Conservation (phyloP, 2,888 invertebrate genomes). For the Pandemis cinnamomeana region DNA sequence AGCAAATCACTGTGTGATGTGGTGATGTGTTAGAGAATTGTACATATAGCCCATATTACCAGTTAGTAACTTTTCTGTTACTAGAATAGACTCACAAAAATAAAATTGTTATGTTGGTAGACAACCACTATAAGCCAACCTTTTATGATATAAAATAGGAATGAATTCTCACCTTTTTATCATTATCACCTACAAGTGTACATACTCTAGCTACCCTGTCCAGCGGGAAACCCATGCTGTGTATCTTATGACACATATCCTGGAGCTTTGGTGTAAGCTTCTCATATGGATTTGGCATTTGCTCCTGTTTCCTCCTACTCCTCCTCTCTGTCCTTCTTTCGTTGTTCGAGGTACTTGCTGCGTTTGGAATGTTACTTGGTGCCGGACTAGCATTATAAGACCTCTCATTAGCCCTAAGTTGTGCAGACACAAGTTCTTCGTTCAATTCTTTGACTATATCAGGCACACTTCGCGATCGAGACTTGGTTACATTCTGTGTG, state of each 20-base stretch:
- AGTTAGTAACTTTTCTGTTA: too few species aligned
- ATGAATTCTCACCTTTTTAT: conserved; percentile 89
- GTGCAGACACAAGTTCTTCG: conserved; percentile 84
- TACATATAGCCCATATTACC: too few species aligned
- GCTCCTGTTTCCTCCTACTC: conserved; percentile 62
- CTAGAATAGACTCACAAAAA: too few species aligned
- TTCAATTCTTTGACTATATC: conserved; percentile 90
- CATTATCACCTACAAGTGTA: conserved; percentile 89
- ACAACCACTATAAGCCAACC: background rate
- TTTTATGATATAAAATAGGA: conserved; percentile 5
- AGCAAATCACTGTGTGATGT: too few species aligned
- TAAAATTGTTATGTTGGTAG: background rate
- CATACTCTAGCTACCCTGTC: conserved; percentile 92
- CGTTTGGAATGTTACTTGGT: conserved; percentile 54
- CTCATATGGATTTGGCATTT: conserved; percentile 72
- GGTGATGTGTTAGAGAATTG: too few species aligned
- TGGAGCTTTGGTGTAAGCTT: conserved; percentile 83
- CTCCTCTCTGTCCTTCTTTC: conserved; percentile 59
- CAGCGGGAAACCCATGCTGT: conserved; percentile 95
- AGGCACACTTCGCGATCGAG: conserved; percentile 87
- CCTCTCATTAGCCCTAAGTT: conserved; percentile 78
- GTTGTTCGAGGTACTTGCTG: conserved; percentile 52
- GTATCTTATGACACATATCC: conserved; percentile 88
- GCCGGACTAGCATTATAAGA: conserved; percentile 83
- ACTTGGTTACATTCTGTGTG: conserved; percentile 65